Evolutionary conservation across 2,888 invertebrate genomes (phyloP), one percentile per base, ranked within the genome.

Genomic region (Dusona sp.): DNA sequence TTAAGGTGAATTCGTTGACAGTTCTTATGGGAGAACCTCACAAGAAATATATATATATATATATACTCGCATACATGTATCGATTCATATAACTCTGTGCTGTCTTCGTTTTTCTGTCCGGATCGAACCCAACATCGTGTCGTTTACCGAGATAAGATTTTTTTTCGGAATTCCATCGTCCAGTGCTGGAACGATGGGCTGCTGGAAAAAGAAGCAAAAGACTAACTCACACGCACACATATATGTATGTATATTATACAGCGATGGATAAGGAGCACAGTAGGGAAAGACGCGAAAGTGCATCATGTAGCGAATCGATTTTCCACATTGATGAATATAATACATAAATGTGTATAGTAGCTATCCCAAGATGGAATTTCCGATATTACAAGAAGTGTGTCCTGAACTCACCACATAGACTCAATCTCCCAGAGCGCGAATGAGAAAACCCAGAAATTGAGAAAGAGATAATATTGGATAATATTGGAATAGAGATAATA

Each of bases 251-350:
- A 45, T 22, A 38, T 42, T 67, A 45, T 64, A 70, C 33, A 51
- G 38, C 68, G 75, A 75, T 65, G 54, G 70, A 72, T 77, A 75
- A 75, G 64, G 77, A 75, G 64, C 42, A 57, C 80, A 75, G 75
- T 48, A 54, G 51, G 64, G 42, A 65, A 42, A 70, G 42, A 82
- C 75, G 36, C 36, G 74, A 54, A 25, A 67, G 25, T 67, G 72
- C 65, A 83, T 77, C 68, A 54, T 65, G 65, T 51, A 51, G 72
- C 61, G 79, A 79, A 79, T 78, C 81, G 81, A 81, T 73, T 85
- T 85, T 81, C 84, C 80, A 70, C 38, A 51, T 84, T 48, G 79
- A 84, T 84, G 70, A 73, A 57, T 57, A 57, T 42, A 25, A 79
- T 84, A 67, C 38, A 51, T 65, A 54, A 4, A 51, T 25, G 45